Percentiles rank a stretch among this genome's conserved stretches.
These are phyloP conservation scores for Caenorhabditis sulstoni DNA, from an alignment of 2,888 invertebrate species.

Conservation along the genomic window DNA sequence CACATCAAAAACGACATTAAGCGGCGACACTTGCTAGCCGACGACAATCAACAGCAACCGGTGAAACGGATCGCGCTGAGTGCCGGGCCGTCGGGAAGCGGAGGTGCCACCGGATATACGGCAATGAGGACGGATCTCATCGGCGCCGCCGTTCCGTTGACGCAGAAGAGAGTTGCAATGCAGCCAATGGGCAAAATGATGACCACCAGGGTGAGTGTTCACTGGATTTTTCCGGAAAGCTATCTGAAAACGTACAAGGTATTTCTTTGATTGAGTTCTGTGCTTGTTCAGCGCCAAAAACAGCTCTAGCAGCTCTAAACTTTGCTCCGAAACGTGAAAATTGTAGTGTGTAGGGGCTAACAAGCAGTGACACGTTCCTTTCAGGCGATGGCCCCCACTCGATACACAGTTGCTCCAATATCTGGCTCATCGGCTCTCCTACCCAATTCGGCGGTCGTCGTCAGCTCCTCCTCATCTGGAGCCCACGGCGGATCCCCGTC, in stretches of 20 bases:
- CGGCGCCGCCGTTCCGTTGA: constrained; percentile 43
- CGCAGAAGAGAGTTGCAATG: constrained; percentile 35
- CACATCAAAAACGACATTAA: constrained; percentile 73
- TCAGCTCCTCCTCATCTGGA: neutral
- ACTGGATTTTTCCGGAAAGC: no score
- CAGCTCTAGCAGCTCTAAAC: no score
- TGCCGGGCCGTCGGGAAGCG: constrained; percentile 9
- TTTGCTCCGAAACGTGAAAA: neutral
- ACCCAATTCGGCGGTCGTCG: constrained; percentile 12
- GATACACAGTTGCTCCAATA: constrained; percentile 31
- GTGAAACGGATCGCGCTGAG: constrained; percentile 38
- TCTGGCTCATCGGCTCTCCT: neutral
- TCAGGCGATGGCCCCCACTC: constrained; percentile 35
- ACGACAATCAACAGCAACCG: constrained; percentile 11
- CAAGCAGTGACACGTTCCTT: neutral
- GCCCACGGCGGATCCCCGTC: constrained; percentile 1
- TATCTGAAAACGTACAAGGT: no score
- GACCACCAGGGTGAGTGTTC: constrained; percentile 34
- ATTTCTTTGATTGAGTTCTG: neutral
- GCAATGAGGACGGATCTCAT: constrained; percentile 12
- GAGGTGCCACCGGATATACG: constrained; percentile 8
- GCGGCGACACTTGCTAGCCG: constrained; percentile 61
- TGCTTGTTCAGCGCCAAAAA: neutral
- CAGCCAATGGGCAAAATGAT: constrained; percentile 43
- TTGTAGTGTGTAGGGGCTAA: no score